Percentiles rank a stretch among this genome's conserved stretches.
phyloP scores from a whole-genome alignment of 2,888 invertebrate genomes.

The Anthrax anthrax region DNA sequence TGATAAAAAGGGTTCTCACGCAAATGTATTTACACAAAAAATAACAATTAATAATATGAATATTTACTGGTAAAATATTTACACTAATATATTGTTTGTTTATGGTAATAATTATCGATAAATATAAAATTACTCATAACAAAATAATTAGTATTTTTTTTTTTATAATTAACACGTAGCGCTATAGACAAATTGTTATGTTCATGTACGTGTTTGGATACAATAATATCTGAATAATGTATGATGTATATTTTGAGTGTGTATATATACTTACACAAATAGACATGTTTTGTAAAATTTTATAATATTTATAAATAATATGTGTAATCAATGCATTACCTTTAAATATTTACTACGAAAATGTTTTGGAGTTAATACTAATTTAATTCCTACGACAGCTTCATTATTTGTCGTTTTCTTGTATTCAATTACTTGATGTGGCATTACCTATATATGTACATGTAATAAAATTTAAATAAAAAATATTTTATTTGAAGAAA shows the following conservation, averaged over 20 bases:
- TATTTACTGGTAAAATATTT: too few relatives aligned
- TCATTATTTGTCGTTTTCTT: slow-evolving; percentile 5
- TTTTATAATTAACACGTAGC: too few relatives aligned
- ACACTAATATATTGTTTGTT: too few relatives aligned
- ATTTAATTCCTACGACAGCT: slow-evolving; percentile 10
- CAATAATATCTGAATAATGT: not conserved
- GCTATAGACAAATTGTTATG: too few relatives aligned
- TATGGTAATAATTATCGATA: too few relatives aligned
- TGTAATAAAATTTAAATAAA: slow-evolving; percentile 1
- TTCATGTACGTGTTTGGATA: not conserved
- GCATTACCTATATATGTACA: slow-evolving; percentile 5
- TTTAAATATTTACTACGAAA: slow-evolving; percentile 12
- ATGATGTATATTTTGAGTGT: too few relatives aligned
- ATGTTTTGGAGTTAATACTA: slow-evolving; percentile 13
- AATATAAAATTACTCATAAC: too few relatives aligned
- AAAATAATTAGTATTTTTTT: too few relatives aligned
- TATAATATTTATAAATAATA: too few relatives aligned
- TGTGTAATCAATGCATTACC: too few relatives aligned
- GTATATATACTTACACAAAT: not conserved
- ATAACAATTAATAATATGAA: not conserved
- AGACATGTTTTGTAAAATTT: not conserved
- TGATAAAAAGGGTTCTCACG: too few relatives aligned
- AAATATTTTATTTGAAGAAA: not conserved
- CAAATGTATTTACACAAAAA: not conserved
- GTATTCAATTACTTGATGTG: slow-evolving; percentile 9